Evolutionary conservation across 2,797 vertebrate genomes (phyloP), one percentile per base, ranked within the genome.

Genomic region (Falco berigora): DNA sequence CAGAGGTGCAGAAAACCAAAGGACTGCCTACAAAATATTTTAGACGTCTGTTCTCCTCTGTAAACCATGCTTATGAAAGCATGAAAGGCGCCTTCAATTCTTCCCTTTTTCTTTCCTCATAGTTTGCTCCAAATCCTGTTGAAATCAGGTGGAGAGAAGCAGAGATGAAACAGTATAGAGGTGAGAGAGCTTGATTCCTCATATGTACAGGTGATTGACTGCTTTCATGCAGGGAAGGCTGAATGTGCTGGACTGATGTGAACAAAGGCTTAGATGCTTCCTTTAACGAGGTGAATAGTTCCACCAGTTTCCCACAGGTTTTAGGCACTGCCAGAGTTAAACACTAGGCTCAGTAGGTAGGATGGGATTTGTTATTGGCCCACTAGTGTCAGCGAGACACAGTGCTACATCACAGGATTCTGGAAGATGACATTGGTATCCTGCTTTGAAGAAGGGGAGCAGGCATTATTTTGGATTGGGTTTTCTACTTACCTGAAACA

Each of bases 191-290:
- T 74, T 77, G n/a, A 46, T 67, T 77, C 32, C 49, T 91, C 2
- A 0, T 76, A 18, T 6, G 5, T 16, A 8, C 23, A 11, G 19
- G 25, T 4, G 3, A n/a, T 25, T 18, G 6, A 10, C 24, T 14
- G 42, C 8, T 74, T 63, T 66, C 63, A 44, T 23, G 15, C 13
- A 40, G 67, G 42, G 13, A 78, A 91, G 23, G 25, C 16, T 66
- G 75, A 73, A 73, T n/a, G 79, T 34, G 44, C 11, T 30, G 62
- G 21, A 10, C 8, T 55, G 58, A 59, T 59, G 44, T 1, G 10
- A 79, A 85, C 17, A 69, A 73, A 90, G 55, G 28, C 13, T 64
- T 53, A 53, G 44, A 47, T 7, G 47, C 8, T 27, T 50, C 7
- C 14, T 78, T 87, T 27, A 46, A 46, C 38, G 20, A 66, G 47